phyloP scores from a whole-genome alignment of 2,113 vertebrate genomes.

The sheep (Ovis aries) region ARS-UI_Ramb_v3.0 NC_056061.1:57685001-57685500 shows the following conservation, averaged over 20 bases:
- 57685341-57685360: background rate
- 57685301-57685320: background rate
- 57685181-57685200: background rate
- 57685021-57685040: background rate
- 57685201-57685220: background rate
- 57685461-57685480: background rate
- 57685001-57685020: background rate
- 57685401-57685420: background rate
- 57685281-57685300: background rate
- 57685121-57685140: background rate
- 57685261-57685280: background rate
- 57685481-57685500: background rate
- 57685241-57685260: background rate
- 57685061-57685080: background rate
- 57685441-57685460: background rate
- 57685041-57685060: background rate
- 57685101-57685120: background rate
- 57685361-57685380: background rate
- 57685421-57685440: rapidly evolving
- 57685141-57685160: background rate
- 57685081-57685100: background rate
- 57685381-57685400: background rate
- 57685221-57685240: background rate
- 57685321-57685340: background rate
- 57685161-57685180: background rate